Conservation (phyloP, 2,797 vertebrate genomes). For the Monodelphis domestica region DNA sequence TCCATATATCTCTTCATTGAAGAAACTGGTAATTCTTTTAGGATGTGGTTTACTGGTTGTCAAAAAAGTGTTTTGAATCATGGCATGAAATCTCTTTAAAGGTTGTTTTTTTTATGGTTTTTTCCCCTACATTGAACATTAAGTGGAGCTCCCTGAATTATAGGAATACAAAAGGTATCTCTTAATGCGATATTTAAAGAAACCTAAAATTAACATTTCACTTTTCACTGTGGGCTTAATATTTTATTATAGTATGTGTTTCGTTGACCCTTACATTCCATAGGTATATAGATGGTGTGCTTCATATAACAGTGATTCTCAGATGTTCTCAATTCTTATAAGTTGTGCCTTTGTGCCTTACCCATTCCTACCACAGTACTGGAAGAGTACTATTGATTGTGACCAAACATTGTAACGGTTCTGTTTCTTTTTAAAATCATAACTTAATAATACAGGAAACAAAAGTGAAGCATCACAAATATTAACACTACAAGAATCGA, state of each 20-base stretch:
- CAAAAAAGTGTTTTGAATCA: neutral
- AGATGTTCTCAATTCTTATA: neutral
- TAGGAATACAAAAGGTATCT: neutral
- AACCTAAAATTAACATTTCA: neutral
- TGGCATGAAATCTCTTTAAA: neutral
- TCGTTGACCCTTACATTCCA: neutral
- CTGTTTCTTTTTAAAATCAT: neutral
- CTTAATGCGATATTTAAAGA: neutral
- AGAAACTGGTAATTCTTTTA: neutral
- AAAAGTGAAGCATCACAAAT: slow-evolving; percentile 31
- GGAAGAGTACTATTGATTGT: slow-evolving; percentile 38
- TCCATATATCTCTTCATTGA: neutral
- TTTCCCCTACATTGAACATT: neutral
- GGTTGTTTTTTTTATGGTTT: too few species aligned
- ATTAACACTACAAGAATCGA: slow-evolving; percentile 29
- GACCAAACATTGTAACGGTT: neutral
- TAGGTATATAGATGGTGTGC: neutral
- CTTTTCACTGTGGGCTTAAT: neutral
- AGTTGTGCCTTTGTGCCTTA: neutral
- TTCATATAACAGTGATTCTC: neutral
- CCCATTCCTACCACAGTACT: slow-evolving; percentile 25
- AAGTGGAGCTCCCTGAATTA: neutral
- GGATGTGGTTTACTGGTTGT: neutral
- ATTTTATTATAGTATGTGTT: neutral
- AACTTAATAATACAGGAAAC: slow-evolving; percentile 10